Evolutionary conservation across 2,888 invertebrate genomes (phyloP), one percentile per base, ranked within the genome.

Genomic region (Cheilosia urbana): DNA sequence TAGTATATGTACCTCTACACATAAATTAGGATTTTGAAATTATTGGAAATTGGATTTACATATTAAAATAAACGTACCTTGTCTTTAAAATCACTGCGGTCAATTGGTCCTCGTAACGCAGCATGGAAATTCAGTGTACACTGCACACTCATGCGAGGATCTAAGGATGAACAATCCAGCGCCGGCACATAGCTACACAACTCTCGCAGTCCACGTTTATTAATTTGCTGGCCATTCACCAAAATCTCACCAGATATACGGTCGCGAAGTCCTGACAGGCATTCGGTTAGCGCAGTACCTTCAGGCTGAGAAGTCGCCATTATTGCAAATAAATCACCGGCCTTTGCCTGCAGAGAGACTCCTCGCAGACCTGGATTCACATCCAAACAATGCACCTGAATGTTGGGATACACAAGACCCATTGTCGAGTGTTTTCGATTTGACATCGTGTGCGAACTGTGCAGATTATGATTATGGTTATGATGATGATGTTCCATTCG

Each of bases 241-340:
- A 97, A 93, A 88, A 98, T 95, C 89, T 97, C 97, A 0, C 98
- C 98, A 1, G 95, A 91, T 91, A 93, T 90, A 89, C 95, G 94
- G 92, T 94, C 94, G 65, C 94, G 93, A 57, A 95, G 93, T 13
- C 97, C 97, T n/a, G 97, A 95, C 75, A 98, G 92, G 0, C 97
- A 95, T 89, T 98, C 96, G 68, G 98, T 93, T n/a, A 98, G 93
- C 0, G 96, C 95, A 0, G 96, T 96, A 13, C 98, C 97, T 92
- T 98, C 98, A 49, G 94, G 94, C 88, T 97, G 97, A 84, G 96
- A 95, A 0, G 98, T 98, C 1, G 98, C 96, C 95, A 98, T 95
- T 24, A 98, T 94, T 2, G 98, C 98, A 89, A 98, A 93, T 55
- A 98, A 94, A 93, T 98, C 98, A 34, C 98, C 98, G 0, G 97